Percentiles rank a stretch among this genome's conserved stretches.
These are phyloP conservation scores for Andricus curvator DNA, from an alignment of 2,888 invertebrate genomes.

Conservation along the genomic window DNA sequence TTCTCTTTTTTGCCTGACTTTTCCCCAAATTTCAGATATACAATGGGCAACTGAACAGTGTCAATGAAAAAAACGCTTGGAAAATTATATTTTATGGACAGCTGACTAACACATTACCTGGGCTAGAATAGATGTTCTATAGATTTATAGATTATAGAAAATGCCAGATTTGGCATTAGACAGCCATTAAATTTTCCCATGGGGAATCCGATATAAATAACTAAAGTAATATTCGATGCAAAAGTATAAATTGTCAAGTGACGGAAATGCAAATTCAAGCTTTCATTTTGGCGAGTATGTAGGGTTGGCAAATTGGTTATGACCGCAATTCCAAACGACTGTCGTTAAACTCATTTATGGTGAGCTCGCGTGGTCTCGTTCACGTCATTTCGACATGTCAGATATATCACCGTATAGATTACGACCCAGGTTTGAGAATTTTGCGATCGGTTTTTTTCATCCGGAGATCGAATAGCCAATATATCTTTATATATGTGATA, in stretches of 20 bases:
- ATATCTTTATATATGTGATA: neutral
- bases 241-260: neutral
- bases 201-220: too few species aligned
- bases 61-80: too few species aligned
- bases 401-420: conserved; percentile 26
- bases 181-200: too few species aligned
- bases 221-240: too few species aligned
- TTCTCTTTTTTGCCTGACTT: too few species aligned
- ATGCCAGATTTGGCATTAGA: too few species aligned
- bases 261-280: neutral
- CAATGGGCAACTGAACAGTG: too few species aligned
- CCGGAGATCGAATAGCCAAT: neutral
- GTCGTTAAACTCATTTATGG: conserved; percentile 38
- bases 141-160: too few species aligned
- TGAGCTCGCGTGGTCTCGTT: conserved; percentile 31
- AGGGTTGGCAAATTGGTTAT: conserved; percentile 1
- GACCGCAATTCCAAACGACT: conserved; percentile 16
- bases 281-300: conserved; percentile 14
- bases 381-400: conserved; percentile 29
- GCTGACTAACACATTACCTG: too few species aligned
- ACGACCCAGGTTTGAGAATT: neutral
- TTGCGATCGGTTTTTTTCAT: conserved; percentile 5
- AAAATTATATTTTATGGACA: too few species aligned
- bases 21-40: too few species aligned
- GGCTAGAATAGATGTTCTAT: too few species aligned